phyloP scores from a whole-genome alignment of 2,113 vertebrate species.

The Eolophus roseicapilla region DNA sequence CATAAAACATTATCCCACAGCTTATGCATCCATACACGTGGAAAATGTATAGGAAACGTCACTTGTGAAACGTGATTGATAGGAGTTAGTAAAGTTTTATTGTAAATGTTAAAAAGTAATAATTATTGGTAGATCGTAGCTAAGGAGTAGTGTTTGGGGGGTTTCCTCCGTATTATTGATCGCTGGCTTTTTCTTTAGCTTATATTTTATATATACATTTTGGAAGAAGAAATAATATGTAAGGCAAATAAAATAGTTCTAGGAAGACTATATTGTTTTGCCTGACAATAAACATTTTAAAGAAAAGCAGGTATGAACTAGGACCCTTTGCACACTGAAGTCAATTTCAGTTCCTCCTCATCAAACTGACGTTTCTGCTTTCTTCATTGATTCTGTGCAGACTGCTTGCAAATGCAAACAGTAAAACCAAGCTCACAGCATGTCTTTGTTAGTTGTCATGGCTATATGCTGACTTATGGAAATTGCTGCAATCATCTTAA shows the following conservation, averaged over 20 bases:
- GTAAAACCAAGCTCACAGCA: neutral
- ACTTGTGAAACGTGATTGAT: slow-evolving; percentile 3
- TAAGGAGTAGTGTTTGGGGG: neutral
- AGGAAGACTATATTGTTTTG: neutral
- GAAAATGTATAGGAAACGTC: neutral
- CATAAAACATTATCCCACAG: neutral
- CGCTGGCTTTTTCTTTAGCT: neutral
- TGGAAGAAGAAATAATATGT: neutral
- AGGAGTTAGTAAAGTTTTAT: slow-evolving; percentile 35
- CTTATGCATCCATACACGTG: neutral
- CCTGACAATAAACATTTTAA: neutral
- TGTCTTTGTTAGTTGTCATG: neutral
- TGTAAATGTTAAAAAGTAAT: slow-evolving; percentile 15
- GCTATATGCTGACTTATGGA: neutral
- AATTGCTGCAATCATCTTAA: neutral
- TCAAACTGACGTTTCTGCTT: neutral
- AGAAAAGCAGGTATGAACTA: neutral
- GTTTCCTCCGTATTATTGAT: neutral
- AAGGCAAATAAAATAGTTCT: neutral
- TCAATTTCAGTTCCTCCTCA: neutral
- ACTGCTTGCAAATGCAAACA: neutral
- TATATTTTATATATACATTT: neutral
- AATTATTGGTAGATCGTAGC: slow-evolving; percentile 16
- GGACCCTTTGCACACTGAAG: neutral
- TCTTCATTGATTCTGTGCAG: neutral